Evolutionary conservation across 2,113 vertebrate genomes (phyloP).

Genomic region (Ochotona princeps): DNA sequence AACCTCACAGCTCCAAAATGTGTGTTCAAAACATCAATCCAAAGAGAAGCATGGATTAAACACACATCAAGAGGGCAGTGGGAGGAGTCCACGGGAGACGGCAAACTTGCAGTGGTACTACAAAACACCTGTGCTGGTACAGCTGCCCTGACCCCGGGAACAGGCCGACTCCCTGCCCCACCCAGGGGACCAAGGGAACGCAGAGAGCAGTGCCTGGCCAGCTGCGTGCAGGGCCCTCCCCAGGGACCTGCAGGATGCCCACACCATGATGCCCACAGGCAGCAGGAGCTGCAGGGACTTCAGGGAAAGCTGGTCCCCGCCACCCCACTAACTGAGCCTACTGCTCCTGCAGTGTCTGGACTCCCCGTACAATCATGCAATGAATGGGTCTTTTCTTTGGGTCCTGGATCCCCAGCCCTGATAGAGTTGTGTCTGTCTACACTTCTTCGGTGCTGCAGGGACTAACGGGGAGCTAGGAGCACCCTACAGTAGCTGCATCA

Average conservation of each 20-base stretch:
- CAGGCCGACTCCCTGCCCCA: no score
- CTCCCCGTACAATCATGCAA: fast-evolving
- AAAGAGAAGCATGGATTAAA: background rate
- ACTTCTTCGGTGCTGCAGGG: fast-evolving
- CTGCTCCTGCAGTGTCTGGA: background rate
- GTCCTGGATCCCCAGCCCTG: background rate
- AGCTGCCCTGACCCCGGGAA: background rate
- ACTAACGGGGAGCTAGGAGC: no score
- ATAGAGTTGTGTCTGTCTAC: background rate
- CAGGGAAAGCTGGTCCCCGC: background rate
- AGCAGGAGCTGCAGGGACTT: background rate
- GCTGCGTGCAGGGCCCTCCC: background rate
- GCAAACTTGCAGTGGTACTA: fast-evolving
- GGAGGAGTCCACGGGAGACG: fast-evolving
- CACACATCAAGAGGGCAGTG: fast-evolving
- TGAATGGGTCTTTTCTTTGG: background rate
- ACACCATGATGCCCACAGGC: fast-evolving
- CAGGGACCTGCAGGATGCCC: constrained; percentile 35
- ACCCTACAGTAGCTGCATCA: fast-evolving
- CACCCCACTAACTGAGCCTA: background rate
- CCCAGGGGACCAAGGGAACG: no score
- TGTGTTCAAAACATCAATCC: background rate
- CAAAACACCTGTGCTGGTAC: fast-evolving
- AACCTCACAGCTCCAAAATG: background rate
- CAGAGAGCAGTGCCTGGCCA: no score